phyloP scores from a whole-genome alignment of 2,797 vertebrate genomes.

The Dermochelys coriacea region DNA sequence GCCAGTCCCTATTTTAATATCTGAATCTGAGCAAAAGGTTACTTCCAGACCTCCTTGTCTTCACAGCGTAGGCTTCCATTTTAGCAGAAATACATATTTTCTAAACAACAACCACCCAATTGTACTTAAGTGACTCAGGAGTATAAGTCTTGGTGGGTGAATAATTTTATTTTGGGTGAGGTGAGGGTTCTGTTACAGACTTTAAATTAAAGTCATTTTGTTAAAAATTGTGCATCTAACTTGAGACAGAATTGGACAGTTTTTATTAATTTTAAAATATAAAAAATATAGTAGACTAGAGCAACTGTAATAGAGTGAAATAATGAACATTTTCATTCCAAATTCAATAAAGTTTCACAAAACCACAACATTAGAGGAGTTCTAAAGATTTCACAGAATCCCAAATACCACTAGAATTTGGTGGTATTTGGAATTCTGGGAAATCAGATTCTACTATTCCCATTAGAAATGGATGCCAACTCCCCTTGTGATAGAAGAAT shows the following conservation, averaged over 20 bases:
- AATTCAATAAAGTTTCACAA: not conserved
- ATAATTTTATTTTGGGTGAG: not conserved
- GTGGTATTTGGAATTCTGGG: too few relatives aligned
- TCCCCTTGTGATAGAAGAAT: not conserved
- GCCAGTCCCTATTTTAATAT: not conserved
- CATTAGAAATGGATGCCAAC: not conserved
- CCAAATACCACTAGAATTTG: not conserved
- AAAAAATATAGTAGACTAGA: not conserved
- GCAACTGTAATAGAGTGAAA: rapidly evolving
- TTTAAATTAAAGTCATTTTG: not conserved
- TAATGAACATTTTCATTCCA: not conserved
- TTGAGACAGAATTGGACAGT: not conserved
- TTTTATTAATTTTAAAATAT: not conserved
- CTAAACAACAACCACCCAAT: not conserved
- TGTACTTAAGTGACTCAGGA: not conserved
- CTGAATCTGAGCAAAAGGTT: not conserved
- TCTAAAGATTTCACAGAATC: not conserved
- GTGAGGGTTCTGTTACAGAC: not conserved
- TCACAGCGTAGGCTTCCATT: not conserved
- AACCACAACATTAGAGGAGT: not conserved
- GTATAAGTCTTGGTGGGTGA: not conserved
- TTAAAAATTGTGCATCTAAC: not conserved
- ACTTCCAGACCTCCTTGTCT: not conserved
- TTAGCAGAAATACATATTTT: not conserved
- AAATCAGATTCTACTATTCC: not conserved